A percentile compares a stretch with the other conserved stretches of the same genome.
These are phyloP conservation scores for Cheilosia pagana DNA, from an alignment of 2,888 invertebrate species.

Conservation along the genomic window DNA sequence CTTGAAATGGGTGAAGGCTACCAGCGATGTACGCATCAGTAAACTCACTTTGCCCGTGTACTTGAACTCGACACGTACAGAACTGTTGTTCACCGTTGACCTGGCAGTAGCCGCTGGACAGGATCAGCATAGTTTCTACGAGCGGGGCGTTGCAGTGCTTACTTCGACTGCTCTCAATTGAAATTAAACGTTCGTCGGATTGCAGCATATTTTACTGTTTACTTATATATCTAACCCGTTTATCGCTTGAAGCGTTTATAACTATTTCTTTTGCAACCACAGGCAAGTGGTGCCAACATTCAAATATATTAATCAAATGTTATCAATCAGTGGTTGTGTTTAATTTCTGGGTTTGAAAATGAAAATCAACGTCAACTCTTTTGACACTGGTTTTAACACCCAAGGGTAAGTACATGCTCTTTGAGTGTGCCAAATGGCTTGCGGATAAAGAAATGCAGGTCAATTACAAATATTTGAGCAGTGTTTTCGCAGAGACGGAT, in stretches of 20 bases:
- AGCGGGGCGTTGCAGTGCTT: slow-evolving; percentile 98
- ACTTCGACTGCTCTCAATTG: slow-evolving; percentile 96
- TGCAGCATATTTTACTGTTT: slow-evolving; percentile 16
- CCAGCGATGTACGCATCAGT: slow-evolving; percentile 84
- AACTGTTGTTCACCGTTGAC: slow-evolving; percentile 97
- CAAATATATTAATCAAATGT: slow-evolving; percentile 48
- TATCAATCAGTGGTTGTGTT: slow-evolving; percentile 24
- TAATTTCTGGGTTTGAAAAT: neutral
- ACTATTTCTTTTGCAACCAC: slow-evolving; percentile 32
- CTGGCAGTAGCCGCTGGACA: slow-evolving; percentile 95
- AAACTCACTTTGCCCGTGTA: slow-evolving; percentile 97
- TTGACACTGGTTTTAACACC: too few species aligned
- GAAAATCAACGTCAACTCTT: too few species aligned
- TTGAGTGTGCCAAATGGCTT: too few species aligned
- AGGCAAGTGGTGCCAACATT: slow-evolving; percentile 18
- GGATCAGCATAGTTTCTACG: slow-evolving; percentile 98
- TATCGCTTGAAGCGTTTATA: slow-evolving; percentile 34
- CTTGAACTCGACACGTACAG: slow-evolving; percentile 97
- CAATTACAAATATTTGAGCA: too few species aligned
- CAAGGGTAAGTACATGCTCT: too few species aligned
- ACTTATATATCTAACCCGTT: slow-evolving; percentile 8
- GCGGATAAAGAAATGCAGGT: too few species aligned
- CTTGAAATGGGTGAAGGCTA: slow-evolving; percentile 92
- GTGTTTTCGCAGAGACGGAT: too few species aligned
- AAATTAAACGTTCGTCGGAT: slow-evolving; percentile 75